Percentiles rank a stretch among this genome's conserved stretches.
Conservation (phyloP, 1,140 invertebrate genomes). For the Aphelinus certus region DNA sequence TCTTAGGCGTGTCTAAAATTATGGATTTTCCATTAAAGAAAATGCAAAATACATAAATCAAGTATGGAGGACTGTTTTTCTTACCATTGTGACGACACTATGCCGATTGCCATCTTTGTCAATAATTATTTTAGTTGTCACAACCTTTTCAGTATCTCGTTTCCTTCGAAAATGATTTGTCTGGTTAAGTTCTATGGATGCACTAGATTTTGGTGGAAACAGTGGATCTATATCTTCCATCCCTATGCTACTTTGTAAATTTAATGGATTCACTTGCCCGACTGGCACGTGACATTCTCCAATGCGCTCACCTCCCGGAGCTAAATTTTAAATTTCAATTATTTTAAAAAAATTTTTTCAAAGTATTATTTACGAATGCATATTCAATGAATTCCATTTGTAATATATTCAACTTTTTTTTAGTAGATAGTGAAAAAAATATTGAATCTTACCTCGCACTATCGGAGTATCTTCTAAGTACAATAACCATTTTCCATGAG, state of each 20-base stretch:
- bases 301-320: constrained; percentile 56
- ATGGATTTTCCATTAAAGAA: neutral
- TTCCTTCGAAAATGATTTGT: constrained; percentile 65
- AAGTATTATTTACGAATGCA: neutral
- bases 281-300: constrained; percentile 72
- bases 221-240: constrained; percentile 62
- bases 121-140: constrained; percentile 76
- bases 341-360: no score
- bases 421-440: constrained; percentile 18
- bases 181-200: constrained; percentile 45
- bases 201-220: constrained; percentile 44
- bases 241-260: constrained; percentile 68
- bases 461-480: constrained; percentile 85
- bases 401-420: neutral
- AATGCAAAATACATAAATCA: neutral
- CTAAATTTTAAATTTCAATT: constrained; percentile 30
- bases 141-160: constrained; percentile 77
- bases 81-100: constrained; percentile 82
- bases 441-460: constrained; percentile 70
- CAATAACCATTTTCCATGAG: constrained; percentile 87
- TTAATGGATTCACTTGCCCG: constrained; percentile 76
- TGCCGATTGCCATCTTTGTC: constrained; percentile 76
- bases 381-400: neutral
- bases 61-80: no score
- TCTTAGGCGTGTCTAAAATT: neutral